Evolutionary conservation across 1,140 invertebrate genomes (phyloP).

Genomic region (Drosophila sp.): DNA sequence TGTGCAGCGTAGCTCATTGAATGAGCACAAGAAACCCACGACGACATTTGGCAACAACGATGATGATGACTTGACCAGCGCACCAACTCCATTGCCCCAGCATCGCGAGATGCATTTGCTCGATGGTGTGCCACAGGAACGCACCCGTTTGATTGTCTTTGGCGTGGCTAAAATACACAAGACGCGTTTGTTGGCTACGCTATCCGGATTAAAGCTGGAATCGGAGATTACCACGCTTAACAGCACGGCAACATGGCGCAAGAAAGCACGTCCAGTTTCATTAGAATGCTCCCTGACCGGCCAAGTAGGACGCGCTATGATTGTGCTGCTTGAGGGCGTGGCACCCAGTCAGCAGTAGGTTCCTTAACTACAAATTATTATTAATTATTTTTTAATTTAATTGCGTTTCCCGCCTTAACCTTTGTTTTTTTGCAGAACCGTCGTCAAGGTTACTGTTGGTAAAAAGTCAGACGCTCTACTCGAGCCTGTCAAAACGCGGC

Average conservation of each 20-base stretch:
- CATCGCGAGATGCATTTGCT: constrained; percentile 71
- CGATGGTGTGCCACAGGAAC: constrained; percentile 69
- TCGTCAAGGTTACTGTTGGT: constrained; percentile 96
- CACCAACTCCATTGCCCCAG: constrained; percentile 85
- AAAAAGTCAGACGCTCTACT: constrained; percentile 97
- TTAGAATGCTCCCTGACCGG: constrained; percentile 95
- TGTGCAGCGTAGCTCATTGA: constrained; percentile 85
- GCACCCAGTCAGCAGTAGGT: constrained; percentile 93
- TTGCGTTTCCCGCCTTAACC: not conserved
- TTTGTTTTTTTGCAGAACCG: constrained; percentile 87
- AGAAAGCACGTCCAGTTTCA: constrained; percentile 85
- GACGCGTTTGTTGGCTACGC: constrained; percentile 93
- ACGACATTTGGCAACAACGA: constrained; percentile 77
- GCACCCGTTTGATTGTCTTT: constrained; percentile 87
- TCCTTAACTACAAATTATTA: constrained; percentile 64
- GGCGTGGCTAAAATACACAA: constrained; percentile 95
- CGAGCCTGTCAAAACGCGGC: constrained; percentile 90
- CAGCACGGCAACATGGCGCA: constrained; percentile 83
- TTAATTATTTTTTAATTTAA: not conserved
- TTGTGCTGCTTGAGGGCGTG: constrained; percentile 95
- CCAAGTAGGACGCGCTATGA: constrained; percentile 95
- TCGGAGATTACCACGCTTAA: constrained; percentile 83
- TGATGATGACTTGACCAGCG: constrained; percentile 85
- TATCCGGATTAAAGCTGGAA: constrained; percentile 93
- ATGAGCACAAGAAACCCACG: constrained; percentile 65